Evolutionary conservation across 2,797 vertebrate genomes (phyloP), one percentile per base, ranked within the genome.

Genomic region (Microctenopoma lineatum): DNA sequence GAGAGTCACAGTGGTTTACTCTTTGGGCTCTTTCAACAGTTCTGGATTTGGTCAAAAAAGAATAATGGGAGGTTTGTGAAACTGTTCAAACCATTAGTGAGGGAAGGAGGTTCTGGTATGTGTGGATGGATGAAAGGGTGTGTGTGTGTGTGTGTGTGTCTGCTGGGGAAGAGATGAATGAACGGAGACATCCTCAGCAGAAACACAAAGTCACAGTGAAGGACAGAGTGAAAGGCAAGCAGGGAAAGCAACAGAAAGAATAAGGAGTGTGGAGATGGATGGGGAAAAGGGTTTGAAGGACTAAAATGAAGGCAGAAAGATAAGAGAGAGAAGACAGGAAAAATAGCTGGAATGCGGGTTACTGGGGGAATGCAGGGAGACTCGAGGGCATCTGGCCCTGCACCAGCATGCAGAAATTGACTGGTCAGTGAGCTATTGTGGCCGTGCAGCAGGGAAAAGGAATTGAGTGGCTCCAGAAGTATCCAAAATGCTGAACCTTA

Each of bases 11-110:
- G 73, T 68, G 78, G 48, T 77, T 85, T 80, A 80, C 73, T 74
- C 45, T 3, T 68, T 4, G 44, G 46, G 59, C 76, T 71, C 69
- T 80, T 84, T 71, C 47, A 62, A 54, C 57, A 62, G 74, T 57
- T 38, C 62, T 45, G 45, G 79, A 89, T 61, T 82, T 72, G 81
- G 77, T 74, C 36, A 25, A 57, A 74, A 65, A 73, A 90, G 80
- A 87, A 81, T 66, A 77, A 71, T 41, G 45, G 73, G 67, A 86
- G 88, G 87, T 88, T 89, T 91, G 91, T 90, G 72, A 88, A 92
- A 83, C 57, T 65, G 70, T 85, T 87, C 63, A 82, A 77, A 71
- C 41, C 50, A 65, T 70, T 81, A 78, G 66, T 78, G 52, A 54
- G 47, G 32, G 55, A 58, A 54, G 56, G 62, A 51, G n/a, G 34